Evolutionary conservation across 2,797 vertebrate species (phyloP).

Genomic region (Hippoglossus hippoglossus): DNA sequence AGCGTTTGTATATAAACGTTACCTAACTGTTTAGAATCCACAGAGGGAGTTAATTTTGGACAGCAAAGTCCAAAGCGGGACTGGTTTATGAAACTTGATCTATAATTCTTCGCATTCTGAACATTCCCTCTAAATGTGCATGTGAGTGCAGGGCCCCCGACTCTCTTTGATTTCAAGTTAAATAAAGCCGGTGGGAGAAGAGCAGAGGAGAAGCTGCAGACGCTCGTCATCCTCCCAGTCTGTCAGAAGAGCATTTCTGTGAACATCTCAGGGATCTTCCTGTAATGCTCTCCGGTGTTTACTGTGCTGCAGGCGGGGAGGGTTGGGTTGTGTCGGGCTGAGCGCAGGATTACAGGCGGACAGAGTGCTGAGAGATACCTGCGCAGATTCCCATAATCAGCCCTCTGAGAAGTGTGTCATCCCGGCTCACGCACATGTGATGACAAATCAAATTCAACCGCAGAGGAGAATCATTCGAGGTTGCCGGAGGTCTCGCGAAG

Average conservation of each 20-base stretch:
- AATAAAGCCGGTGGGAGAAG: constrained; percentile 10
- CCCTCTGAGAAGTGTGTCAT: constrained; percentile 43
- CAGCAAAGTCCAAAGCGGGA: not conserved
- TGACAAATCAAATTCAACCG: constrained; percentile 37
- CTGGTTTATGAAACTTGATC: constrained; percentile 14
- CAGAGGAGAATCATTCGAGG: constrained; percentile 4
- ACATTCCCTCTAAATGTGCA: constrained; percentile 52
- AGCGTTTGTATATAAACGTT: not conserved
- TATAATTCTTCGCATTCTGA: constrained; percentile 62
- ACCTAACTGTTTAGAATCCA: not conserved
- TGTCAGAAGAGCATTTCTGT: constrained; percentile 56
- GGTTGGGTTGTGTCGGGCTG: not conserved
- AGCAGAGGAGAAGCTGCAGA: constrained; percentile 16
- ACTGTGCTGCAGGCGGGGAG: constrained; percentile 30
- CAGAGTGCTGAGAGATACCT: constrained; percentile 65
- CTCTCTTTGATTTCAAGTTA: not conserved
- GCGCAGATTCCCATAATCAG: constrained; percentile 54
- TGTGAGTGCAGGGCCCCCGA: not conserved
- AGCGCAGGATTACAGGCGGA: constrained; percentile 49
- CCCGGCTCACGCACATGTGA: constrained; percentile 25
- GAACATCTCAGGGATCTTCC: constrained; percentile 61
- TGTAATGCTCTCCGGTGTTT: constrained; percentile 49
- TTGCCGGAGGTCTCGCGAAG: not conserved
- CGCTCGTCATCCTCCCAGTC: constrained; percentile 30
- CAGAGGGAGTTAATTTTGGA: constrained; percentile 19